phyloP scores from a whole-genome alignment of 2,888 invertebrate species.

The Barypeithes pellucidus region DNA sequence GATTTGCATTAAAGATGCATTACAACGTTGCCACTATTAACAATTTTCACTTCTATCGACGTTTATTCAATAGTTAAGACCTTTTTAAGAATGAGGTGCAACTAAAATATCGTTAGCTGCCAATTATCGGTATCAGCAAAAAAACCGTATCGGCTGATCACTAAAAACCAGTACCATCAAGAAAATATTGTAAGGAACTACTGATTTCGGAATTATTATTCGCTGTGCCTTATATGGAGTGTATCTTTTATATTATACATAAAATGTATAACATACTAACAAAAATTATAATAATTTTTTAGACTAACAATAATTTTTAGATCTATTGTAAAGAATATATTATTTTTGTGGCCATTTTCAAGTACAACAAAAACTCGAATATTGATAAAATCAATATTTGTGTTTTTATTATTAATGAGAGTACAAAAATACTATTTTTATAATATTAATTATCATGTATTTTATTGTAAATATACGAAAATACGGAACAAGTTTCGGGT shows the following conservation, averaged over 20 bases:
- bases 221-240: background rate
- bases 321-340: background rate
- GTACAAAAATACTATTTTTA: constrained; percentile 18
- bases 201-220: too few species aligned
- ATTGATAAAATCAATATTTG: constrained; percentile 1
- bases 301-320: background rate
- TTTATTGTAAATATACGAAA: constrained; percentile 3
- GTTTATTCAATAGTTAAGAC: too few species aligned
- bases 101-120: too few species aligned
- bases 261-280: background rate
- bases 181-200: too few species aligned
- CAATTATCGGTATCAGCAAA: too few species aligned
- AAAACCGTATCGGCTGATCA: too few species aligned
- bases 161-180: too few species aligned
- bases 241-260: background rate
- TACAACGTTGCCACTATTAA: too few species aligned
- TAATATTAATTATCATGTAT: background rate
- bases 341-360: constrained; percentile 25
- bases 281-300: background rate
- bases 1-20: too few species aligned
- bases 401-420: constrained; percentile 11
- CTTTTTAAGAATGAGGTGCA: too few species aligned
- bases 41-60: too few species aligned
- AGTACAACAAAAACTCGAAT: constrained; percentile 24
- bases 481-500: background rate